Conservation (phyloP, 1,140 invertebrate genomes). For the Daktulosphaira vitifoliae region DNA sequence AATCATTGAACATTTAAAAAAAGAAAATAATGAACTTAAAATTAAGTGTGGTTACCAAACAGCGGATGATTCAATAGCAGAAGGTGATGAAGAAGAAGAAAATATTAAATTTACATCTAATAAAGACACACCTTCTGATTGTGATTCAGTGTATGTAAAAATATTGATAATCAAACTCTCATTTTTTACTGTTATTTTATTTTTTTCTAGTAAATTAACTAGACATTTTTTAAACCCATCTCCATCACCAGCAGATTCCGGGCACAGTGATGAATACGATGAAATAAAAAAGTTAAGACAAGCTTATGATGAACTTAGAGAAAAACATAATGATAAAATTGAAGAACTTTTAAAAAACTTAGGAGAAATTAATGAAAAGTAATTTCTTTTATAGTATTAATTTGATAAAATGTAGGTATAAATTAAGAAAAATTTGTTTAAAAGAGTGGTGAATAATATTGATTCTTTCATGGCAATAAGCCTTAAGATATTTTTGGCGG, state of each 20-base stretch:
- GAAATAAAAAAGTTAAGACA: slow-evolving; percentile 35
- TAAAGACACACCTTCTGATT: background rate
- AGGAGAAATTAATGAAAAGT: slow-evolving; percentile 62
- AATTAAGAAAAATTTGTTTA: no score
- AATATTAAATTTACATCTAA: background rate
- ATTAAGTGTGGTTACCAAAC: slow-evolving; percentile 52
- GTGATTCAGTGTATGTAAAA: slow-evolving; percentile 10
- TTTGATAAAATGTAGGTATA: slow-evolving; percentile 46
- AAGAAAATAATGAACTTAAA: slow-evolving; percentile 70
- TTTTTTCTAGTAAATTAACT: slow-evolving; percentile 14
- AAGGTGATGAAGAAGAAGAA: slow-evolving; percentile 29
- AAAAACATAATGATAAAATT: slow-evolving; percentile 68
- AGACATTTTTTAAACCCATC: slow-evolving; percentile 33
- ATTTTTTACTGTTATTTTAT: background rate
- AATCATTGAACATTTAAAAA: slow-evolving; percentile 69
- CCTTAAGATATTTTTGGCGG: no score
- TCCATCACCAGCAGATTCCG: slow-evolving; percentile 69
- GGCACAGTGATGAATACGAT: slow-evolving; percentile 71
- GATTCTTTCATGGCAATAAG: no score
- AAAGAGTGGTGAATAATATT: no score
- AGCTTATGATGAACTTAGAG: slow-evolving; percentile 60
- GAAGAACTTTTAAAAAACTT: slow-evolving; percentile 66
- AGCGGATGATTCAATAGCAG: slow-evolving; percentile 15
- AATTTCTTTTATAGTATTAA: slow-evolving; percentile 49
- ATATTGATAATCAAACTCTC: no score